A percentile compares a stretch with the other conserved stretches of the same genome.
Evolutionary conservation across 2,797 vertebrate genomes (phyloP).

Genomic region (Psittacula echo): DNA sequence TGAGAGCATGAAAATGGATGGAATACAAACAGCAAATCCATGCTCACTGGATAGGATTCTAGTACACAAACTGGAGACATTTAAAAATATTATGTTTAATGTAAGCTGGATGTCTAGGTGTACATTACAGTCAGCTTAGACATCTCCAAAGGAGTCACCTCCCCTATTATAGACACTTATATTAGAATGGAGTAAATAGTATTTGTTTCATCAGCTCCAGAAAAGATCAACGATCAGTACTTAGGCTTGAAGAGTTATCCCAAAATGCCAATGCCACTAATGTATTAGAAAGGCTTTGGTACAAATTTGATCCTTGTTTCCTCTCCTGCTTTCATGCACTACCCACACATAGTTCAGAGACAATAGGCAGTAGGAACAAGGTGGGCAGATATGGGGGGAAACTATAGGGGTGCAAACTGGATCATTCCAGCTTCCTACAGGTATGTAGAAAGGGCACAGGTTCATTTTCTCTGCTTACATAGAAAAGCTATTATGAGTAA

Average conservation of each 20-base stretch:
- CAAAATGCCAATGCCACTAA: not conserved
- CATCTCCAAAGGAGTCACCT: not conserved
- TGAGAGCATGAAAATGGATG: not conserved
- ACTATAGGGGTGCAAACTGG: not conserved
- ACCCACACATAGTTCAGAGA: not conserved
- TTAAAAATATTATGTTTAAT: not conserved
- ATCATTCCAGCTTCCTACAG: not conserved
- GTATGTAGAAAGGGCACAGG: not conserved
- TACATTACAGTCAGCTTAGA: not conserved
- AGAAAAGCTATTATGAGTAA: not conserved
- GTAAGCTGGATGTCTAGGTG: not conserved
- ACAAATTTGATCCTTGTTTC: not conserved
- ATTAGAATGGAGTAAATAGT: fast-evolving
- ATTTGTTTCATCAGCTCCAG: not conserved
- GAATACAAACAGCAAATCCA: not conserved
- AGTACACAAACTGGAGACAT: fast-evolving
- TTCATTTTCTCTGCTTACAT: not conserved
- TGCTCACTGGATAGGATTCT: not conserved
- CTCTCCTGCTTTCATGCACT: fast-evolving
- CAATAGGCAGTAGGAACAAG: not conserved
- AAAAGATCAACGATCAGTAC: not conserved
- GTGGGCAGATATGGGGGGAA: not conserved
- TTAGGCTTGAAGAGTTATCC: not conserved
- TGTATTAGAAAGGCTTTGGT: not conserved
- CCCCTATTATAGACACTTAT: not conserved